Conservation (phyloP, 2,113 vertebrate species). For the Colius striatus region DNA sequence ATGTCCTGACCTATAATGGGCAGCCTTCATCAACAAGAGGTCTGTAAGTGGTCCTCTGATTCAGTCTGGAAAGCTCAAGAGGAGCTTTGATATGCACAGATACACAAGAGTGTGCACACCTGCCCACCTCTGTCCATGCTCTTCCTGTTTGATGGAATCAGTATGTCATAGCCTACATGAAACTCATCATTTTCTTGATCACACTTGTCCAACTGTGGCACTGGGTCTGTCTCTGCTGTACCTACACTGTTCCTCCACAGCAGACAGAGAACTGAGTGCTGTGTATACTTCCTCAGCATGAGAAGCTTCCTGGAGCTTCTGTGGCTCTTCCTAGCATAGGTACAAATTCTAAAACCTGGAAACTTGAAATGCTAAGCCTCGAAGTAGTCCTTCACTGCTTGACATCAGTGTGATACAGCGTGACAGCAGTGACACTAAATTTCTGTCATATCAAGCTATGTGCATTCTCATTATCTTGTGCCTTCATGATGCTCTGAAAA, state of each 20-base stretch:
- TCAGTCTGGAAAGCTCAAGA: not conserved
- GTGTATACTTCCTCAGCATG: fast-evolving
- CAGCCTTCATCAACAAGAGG: not conserved
- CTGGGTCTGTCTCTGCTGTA: not conserved
- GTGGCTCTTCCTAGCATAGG: not conserved
- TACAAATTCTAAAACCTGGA: not conserved
- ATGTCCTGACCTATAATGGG: not conserved
- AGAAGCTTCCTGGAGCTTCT: not conserved
- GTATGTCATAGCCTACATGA: fast-evolving
- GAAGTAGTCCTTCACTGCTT: not conserved
- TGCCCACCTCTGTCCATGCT: not conserved
- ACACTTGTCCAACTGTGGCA: not conserved
- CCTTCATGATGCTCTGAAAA: not conserved
- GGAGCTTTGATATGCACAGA: not conserved
- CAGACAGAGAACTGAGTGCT: not conserved
- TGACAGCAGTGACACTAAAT: not conserved
- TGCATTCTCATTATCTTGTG: not conserved
- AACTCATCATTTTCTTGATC: not conserved
- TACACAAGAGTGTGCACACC: not conserved
- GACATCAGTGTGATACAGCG: not conserved
- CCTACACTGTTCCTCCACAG: not conserved
- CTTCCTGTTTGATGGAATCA: not conserved
- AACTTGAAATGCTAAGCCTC: not conserved
- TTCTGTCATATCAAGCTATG: not conserved
- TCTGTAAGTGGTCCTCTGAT: fast-evolving